Evolutionary conservation across 2,113 vertebrate genomes (phyloP), one percentile per base, ranked within the genome.

Genomic region (Lycocorax pyrrhopterus): DNA sequence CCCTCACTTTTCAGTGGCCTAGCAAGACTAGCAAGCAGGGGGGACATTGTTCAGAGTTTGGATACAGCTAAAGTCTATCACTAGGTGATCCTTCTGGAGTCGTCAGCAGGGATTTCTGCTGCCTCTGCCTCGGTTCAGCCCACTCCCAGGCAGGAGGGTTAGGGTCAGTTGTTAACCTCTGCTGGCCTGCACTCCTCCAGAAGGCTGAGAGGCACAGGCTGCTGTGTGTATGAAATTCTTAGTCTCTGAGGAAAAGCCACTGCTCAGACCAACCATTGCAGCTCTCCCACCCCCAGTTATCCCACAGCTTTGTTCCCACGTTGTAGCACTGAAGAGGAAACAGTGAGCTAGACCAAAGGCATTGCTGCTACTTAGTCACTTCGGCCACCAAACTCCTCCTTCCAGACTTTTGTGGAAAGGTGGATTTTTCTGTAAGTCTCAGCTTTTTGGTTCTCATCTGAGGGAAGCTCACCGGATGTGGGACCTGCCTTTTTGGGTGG

Each of bases 201-300:
- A 82, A 64, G n/a, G 25, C 88, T 85, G 81, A 59, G 80, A 87
- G 51, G 83, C 83, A 71, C 37, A 44, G 60, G 47, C 75, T 86
- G 46, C 58, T 87, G 78, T 84, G 64, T 64, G 21, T 46, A 26
- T 14, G 13, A 86, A 89, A 78, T 87, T 75, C 53, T 39, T 49
- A 41, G 73, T 75, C 93, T 94, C 93, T 66, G 86, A 90, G 90
- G 86, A 76, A 93, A 92, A 92, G 64, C 56, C 73, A 20, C 63
- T 90, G 72, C 79, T 68, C 75, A 59, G 67, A 85, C 79, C 90
- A 76, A 58, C 93, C 78, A 62, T 20, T 60, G 85, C 83, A 60
- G 80, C n/a, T 81, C 90, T 88, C 79, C 94, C 94, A 97, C 96
- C 95, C 94, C 94, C 95, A 95, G 90, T 72, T 97, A 95, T 97